A percentile compares a stretch with the other conserved stretches of the same genome.
phyloP scores from a whole-genome alignment of 2,797 vertebrate genomes.

The Xiphorhynchus erythropygius region DNA sequence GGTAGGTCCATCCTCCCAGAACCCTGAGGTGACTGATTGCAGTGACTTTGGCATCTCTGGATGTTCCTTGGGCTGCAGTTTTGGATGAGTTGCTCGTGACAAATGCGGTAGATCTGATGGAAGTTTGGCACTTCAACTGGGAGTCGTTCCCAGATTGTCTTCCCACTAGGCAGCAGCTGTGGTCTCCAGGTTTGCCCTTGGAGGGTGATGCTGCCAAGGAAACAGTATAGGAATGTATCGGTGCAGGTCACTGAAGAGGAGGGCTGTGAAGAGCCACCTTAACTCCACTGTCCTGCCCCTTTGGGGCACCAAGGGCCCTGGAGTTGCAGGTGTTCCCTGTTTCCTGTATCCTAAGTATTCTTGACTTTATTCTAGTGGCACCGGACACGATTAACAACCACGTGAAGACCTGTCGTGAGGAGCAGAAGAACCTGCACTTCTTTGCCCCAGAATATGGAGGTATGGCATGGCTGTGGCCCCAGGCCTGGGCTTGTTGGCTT shows the following conservation, averaged over 20 bases:
- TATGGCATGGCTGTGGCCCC: slow-evolving; percentile 37
- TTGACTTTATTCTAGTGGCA: slow-evolving; percentile 82
- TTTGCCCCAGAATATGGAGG: slow-evolving; percentile 97
- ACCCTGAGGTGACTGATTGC: neutral
- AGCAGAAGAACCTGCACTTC: slow-evolving; percentile 95
- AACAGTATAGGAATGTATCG: accelerated
- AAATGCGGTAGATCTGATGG: neutral
- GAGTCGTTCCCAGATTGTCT: neutral
- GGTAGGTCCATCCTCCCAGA: neutral
- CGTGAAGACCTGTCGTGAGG: slow-evolving; percentile 94
- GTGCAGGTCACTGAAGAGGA: neutral
- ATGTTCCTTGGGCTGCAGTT: neutral
- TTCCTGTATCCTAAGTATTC: neutral
- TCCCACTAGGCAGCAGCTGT: neutral
- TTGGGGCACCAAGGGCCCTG: neutral
- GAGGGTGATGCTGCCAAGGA: neutral
- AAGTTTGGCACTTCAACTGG: neutral
- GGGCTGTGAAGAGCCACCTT: neutral
- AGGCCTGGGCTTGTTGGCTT: neutral
- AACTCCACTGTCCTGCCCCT: neutral
- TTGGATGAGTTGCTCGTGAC: neutral
- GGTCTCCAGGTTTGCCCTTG: neutral
- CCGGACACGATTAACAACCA: slow-evolving; percentile 97
- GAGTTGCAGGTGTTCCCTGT: neutral
- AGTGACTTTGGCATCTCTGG: neutral